Evolutionary conservation across 2,797 vertebrate species (phyloP).

Genomic region (Microctenopoma lineatum): DNA sequence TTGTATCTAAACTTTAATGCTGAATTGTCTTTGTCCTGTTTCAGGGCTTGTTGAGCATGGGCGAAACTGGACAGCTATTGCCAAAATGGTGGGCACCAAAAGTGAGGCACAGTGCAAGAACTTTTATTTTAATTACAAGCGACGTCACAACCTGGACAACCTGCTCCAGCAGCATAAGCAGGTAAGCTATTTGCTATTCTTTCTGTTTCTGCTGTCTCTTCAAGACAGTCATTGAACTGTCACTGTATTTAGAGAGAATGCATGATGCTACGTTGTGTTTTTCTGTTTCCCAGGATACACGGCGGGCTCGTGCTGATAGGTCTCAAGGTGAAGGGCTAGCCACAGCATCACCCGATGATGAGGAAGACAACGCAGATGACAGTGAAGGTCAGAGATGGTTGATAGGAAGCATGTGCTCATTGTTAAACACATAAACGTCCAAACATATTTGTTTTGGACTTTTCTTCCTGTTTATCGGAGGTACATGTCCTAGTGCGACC

Average conservation of each 20-base stretch:
- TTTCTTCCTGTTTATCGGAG: conserved; percentile 24
- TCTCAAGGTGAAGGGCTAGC: conserved; percentile 94
- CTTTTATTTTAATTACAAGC: conserved; percentile 99
- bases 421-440: not conserved
- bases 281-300: conserved; percentile 83
- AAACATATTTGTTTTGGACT: conserved; percentile 9
- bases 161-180: conserved; percentile 97
- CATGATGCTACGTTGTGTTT: conserved; percentile 11
- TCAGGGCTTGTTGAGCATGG: conserved; percentile 96
- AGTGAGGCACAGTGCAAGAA: conserved; percentile 99
- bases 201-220: not conserved
- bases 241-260: not conserved
- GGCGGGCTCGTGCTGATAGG: conserved; percentile 91
- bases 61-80: conserved; percentile 97
- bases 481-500: not conserved
- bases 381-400: conserved; percentile 91
- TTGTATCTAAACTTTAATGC: not conserved
- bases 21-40: conserved; percentile 10
- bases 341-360: conserved; percentile 93
- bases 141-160: conserved; percentile 96
- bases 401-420: conserved; percentile 30
- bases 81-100: conserved; percentile 99
- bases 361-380: conserved; percentile 96
- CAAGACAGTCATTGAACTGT: conserved; percentile 38
- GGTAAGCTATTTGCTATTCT: conserved; percentile 49